Evolutionary conservation across 2,113 vertebrate species (phyloP).

Genomic region (Mola mola): DNA sequence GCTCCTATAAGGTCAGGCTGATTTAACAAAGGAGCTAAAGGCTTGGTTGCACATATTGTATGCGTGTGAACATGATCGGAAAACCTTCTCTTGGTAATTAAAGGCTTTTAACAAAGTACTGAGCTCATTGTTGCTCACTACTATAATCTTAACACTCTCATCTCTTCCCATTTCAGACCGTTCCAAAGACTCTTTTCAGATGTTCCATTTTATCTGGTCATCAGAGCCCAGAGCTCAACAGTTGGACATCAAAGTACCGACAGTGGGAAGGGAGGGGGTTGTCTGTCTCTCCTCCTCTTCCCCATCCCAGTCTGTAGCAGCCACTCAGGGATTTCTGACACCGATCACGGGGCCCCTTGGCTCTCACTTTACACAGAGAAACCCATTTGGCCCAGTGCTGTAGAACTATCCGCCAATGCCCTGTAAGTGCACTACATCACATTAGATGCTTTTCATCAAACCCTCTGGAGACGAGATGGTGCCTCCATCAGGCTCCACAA

Average conservation of each 20-base stretch:
- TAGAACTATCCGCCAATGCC: constrained; percentile 38
- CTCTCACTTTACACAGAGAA: constrained; percentile 80
- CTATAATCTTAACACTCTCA: constrained; percentile 55
- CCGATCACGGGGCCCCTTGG: constrained; percentile 45
- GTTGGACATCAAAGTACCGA: constrained; percentile 77
- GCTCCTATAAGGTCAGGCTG: too few relatives aligned
- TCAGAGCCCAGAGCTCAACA: constrained; percentile 75
- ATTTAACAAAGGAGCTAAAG: too few relatives aligned
- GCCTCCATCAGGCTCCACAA: constrained; percentile 14
- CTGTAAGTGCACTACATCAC: too few relatives aligned
- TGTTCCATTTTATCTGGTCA: constrained; percentile 74
- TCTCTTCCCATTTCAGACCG: constrained; percentile 51
- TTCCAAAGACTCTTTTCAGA: constrained; percentile 65
- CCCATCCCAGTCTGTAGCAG: constrained; percentile 64
- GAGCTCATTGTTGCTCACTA: constrained; percentile 29
- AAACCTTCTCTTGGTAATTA: constrained; percentile 11
- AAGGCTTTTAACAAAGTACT: constrained; percentile 6
- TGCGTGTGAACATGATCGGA: not conserved
- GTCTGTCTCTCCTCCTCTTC: constrained; percentile 62
- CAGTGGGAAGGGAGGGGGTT: constrained; percentile 61
- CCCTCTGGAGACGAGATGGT: constrained; percentile 49
- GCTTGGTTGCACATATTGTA: too few relatives aligned
- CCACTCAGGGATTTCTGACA: constrained; percentile 66
- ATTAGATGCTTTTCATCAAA: constrained; percentile 66
- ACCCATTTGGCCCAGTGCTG: constrained; percentile 43